Evolutionary conservation across 2,888 invertebrate genomes (phyloP).

Genomic region (Drosophila nigritarsus): DNA sequence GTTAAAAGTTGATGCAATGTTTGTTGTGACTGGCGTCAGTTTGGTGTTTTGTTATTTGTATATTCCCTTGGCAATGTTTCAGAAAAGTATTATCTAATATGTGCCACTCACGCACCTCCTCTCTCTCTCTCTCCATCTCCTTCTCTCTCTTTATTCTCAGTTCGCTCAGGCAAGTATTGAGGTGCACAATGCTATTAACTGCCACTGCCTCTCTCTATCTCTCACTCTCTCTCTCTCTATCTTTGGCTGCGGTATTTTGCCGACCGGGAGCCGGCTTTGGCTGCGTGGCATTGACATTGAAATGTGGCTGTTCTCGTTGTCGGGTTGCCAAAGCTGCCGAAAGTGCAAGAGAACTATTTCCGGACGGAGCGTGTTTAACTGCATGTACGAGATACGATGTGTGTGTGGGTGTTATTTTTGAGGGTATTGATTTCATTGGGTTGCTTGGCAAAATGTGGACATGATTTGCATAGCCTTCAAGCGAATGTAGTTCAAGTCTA

Average conservation of each 20-base stretch:
- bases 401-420: slow-evolving; percentile 5
- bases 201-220: neutral
- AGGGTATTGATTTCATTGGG: slow-evolving; percentile 49
- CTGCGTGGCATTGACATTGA: slow-evolving; percentile 51
- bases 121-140: slow-evolving; percentile 2
- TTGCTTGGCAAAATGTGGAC: slow-evolving; percentile 27
- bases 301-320: slow-evolving; percentile 25
- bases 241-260: slow-evolving; percentile 9
- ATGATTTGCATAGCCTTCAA: slow-evolving; percentile 7
- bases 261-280: slow-evolving; percentile 22
- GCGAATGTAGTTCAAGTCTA: slow-evolving; percentile 56
- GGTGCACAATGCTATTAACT: slow-evolving; percentile 15
- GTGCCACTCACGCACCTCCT: slow-evolving; percentile 5
- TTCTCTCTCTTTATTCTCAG: neutral
- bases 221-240: neutral
- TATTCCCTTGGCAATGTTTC: slow-evolving; percentile 54
- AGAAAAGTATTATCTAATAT: slow-evolving; percentile 56
- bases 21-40: slow-evolving; percentile 13
- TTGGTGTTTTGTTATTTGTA: slow-evolving; percentile 15
- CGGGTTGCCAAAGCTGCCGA: slow-evolving; percentile 42
- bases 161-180: slow-evolving; percentile 1
- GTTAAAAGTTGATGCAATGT: slow-evolving; percentile 38
- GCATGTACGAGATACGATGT: slow-evolving; percentile 7
- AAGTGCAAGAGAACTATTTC: slow-evolving; percentile 37
- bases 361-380: slow-evolving; percentile 19